A percentile compares a stretch with the other conserved stretches of the same genome.
Evolutionary conservation across 2,888 invertebrate species (phyloP).

Genomic region (Thera britannica): DNA sequence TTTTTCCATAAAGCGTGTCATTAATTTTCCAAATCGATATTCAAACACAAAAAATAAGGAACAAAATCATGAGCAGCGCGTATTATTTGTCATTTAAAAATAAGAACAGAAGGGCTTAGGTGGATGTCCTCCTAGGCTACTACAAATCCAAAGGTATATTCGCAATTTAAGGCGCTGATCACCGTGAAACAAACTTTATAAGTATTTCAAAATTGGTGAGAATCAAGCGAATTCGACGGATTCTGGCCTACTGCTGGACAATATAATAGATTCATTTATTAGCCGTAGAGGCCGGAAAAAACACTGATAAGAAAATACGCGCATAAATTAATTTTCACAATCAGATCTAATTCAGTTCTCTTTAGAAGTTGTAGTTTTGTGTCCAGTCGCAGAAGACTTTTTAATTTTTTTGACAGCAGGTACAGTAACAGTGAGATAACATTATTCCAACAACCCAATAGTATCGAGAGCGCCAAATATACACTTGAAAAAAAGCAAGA

Average conservation of each 20-base stretch:
- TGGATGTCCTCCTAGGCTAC: not conserved
- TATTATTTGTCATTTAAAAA: not conserved
- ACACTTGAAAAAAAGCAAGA: conserved; percentile 21
- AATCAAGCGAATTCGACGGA: too few species aligned
- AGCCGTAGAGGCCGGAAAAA: not conserved
- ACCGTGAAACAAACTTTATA: too few species aligned
- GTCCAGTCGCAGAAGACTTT: too few species aligned
- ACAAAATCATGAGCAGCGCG: not conserved
- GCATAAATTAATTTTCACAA: not conserved
- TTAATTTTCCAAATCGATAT: conserved; percentile 1
- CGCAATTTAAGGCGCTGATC: too few species aligned
- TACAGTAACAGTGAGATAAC: not conserved
- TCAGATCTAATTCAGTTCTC: conserved; percentile 14
- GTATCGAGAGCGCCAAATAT: conserved; percentile 29
- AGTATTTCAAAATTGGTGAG: too few species aligned
- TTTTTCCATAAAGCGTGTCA: not conserved
- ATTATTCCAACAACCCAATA: not conserved
- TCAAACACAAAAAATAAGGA: conserved; percentile 1
- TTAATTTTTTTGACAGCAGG: not conserved
- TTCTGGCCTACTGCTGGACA: not conserved
- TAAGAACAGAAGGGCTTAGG: not conserved
- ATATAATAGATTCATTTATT: not conserved
- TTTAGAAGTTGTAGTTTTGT: too few species aligned
- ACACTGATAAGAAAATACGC: not conserved
- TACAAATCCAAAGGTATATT: not conserved